Base-by-base conservation (phyloP, 64 coral and sea anemone genomes). In the Catalaphyllia jardinei region DNA sequence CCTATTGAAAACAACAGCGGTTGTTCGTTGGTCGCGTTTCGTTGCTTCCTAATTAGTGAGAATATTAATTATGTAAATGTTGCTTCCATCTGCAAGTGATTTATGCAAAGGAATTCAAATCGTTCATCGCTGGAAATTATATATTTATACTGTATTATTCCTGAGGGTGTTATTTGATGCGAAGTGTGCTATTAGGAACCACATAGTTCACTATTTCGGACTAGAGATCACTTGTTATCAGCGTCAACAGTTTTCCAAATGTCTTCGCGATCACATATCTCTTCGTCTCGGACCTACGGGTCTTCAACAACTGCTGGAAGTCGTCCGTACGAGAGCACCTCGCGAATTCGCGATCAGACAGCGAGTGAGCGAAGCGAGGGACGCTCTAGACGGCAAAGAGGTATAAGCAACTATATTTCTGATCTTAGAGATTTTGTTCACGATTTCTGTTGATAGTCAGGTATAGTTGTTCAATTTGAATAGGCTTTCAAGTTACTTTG, bases 21-120 rank as follows among this genome's bases (percentile, higher is more conserved):
- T 85, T 46, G 14, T 79, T 28, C 50, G 8, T 16, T 50, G 46
- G 50, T 51, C 25, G 42, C 63, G 81, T 20, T 31, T 85, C 38
- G 39, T 71, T 85, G 81, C 17, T 51, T 71, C 35, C 15, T 20
- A 83, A 65, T 83, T 65, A 83, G 9, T 85, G 81, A 17, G 62
- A 52, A 28, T 85, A 71, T 85, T 85, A 85, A 85, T 85, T 71
- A 85, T 52, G 63, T 4, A 67, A 46, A 51, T 52, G 69, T 35
- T 60, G 10, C 16, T 61, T 67, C 24, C 81, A 29, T 52, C 12
- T 85, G 33, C 22, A 27, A 69, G 35, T 71, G 63, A 85, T 71
- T 85, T n/a, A 85, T 69, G 8, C 63, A 2, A 38, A 16, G 62
- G 35, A 85, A 71, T 85, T 85, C 61, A 71, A 62, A 71, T 85